Base-by-base conservation (phyloP, 2,113 vertebrate species). In the Chitala chitala region DNA sequence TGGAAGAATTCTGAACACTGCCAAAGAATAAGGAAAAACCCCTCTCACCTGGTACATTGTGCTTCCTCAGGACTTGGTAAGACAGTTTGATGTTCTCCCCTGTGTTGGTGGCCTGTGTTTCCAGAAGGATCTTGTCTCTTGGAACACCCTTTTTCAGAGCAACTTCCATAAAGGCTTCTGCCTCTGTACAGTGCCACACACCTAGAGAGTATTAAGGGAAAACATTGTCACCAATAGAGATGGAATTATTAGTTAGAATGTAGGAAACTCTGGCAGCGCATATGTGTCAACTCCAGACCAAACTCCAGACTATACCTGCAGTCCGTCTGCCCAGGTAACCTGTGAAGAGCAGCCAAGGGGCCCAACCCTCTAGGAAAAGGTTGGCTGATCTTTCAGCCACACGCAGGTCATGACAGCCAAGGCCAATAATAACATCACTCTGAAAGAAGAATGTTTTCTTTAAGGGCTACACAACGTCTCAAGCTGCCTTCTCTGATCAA, bases 11-110 rank as follows among this genome's bases (percentile, higher is more conserved):
- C n/a, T n/a, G n/a, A n/a, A n/a, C n/a, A n/a, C n/a, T n/a, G n/a
- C n/a, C n/a, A n/a, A n/a, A 17, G 15, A 65, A 53, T 48, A 10
- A 17, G 51, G 51, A 29, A 13, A 59, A 59, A 33, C 58, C 3
- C 58, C 8, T 31, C 64, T 9, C 68, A 86, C 79, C 79, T 75
- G 78, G 72, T 29, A 76, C 58, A 42, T 68, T 38, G 33, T 69
- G 73, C 20, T 82, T 53, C 53, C 56, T 64, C 36, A 83, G 78
- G 36, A 79, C 59, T 20, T 78, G 74, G 55, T 80, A 77, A 42
- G 75, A 80, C 55, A 82, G 80, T 63, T 69, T 29, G n/a, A 83
- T 77, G 68, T 83, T 83, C 71, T 83, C 80, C n/a, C 80, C 82
- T 3, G 82, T 82, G 69, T 83, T 82, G 20, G 78, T 83, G 64